phyloP scores from a whole-genome alignment of 2,888 invertebrate genomes.

The Trachelus troglodyta region DNA sequence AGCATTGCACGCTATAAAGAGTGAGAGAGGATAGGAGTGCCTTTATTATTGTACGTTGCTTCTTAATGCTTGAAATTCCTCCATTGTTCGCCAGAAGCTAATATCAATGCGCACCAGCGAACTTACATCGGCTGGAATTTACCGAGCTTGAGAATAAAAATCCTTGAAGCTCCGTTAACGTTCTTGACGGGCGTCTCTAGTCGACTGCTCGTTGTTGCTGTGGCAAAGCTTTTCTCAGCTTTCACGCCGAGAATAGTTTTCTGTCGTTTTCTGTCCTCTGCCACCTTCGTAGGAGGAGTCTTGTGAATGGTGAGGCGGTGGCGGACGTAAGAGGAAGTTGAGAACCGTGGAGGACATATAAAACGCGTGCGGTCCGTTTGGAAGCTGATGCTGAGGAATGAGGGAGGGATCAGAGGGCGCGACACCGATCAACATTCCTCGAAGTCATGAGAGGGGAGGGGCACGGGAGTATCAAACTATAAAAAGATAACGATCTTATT shows the following conservation, averaged over 20 bases:
- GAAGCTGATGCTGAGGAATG: constrained; percentile 36
- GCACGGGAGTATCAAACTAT: neutral
- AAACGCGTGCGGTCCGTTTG: constrained; percentile 46
- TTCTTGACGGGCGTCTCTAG: neutral
- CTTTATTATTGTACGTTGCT: neutral
- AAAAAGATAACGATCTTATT: neutral
- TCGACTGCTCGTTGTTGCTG: neutral
- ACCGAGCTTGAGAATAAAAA: neutral
- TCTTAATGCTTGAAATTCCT: neutral
- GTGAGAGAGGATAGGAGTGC: neutral
- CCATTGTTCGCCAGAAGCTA: neutral
- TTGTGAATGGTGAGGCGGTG: neutral
- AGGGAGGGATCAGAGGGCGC: constrained; percentile 21
- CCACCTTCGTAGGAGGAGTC: neutral
- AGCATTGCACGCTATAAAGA: neutral
- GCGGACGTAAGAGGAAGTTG: neutral
- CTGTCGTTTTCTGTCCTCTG: constrained; percentile 11
- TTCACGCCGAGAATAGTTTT: constrained; percentile 46
- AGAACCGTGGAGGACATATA: constrained; percentile 30
- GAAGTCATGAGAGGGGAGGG: neutral
- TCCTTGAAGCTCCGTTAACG: neutral
- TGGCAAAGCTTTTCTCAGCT: constrained; percentile 16
- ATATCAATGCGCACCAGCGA: neutral
- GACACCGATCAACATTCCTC: neutral
- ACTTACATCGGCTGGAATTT: neutral